Evolutionary conservation across 2,113 vertebrate species (phyloP), one percentile per base, ranked within the genome.

Genomic region (Actenoides lindsayi): DNA sequence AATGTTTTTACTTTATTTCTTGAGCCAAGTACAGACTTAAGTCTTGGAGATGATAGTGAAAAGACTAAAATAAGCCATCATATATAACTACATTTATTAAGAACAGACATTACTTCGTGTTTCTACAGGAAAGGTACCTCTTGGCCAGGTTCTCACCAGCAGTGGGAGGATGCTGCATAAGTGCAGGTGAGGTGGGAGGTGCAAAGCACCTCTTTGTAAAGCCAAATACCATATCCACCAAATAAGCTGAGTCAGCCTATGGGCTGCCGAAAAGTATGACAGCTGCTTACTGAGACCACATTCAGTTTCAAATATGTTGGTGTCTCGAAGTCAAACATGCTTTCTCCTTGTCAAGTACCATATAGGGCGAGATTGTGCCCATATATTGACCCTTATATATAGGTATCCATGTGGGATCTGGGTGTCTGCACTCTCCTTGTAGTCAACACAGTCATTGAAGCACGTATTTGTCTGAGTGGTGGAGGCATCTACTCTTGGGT

Each of bases 321-420:
- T 41, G 21, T 8, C 23, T 42, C 65, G 57, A 65, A 65, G 30
- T 53, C 21, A 53, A 41, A 48, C 10, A 11, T 28, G 21, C 5
- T 60, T 86, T 41, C 21, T 59, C 12, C 16, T 41, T 16, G 21
- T 30, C 21, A 33, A 33, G 16, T 16, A 27, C 16, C 16, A 8
- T 21, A 9, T 13, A n/a, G 16, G 19, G 19, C 1, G 3, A 82
- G 44, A 60, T 9, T 0, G 0, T 71, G 21, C 30, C 64, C 15
- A 46, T 30, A 37, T 23, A n/a, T 71, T 20, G 20, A 20, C 13
- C 44, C 13, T 2, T 48, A 10, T 60, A 17, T 12, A 20, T 59
- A 31, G 16, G 35, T 75, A 27, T 35, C 10, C 12, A 8, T 13
- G 7, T 30, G 41, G 20, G 44, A 67, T 21, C 25, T 70, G 20